A percentile compares a stretch with the other conserved stretches of the same genome.
Evolutionary conservation across 2,113 vertebrate species (phyloP).

Genomic region (Notechis scutatus): DNA sequence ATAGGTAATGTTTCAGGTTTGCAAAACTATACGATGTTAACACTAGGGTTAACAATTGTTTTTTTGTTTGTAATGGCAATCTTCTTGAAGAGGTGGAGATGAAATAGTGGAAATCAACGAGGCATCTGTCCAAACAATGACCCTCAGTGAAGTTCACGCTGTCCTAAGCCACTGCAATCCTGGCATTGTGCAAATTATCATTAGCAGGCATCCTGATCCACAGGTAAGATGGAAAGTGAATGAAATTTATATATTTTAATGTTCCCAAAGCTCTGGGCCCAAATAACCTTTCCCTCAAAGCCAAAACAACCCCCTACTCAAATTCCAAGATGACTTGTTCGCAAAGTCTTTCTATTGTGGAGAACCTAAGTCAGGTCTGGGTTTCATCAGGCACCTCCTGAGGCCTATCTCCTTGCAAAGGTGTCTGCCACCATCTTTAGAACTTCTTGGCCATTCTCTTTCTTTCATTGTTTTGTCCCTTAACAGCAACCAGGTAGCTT

Average conservation of each 20-base stretch:
- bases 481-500: neutral
- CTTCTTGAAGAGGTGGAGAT: slow-evolving; percentile 80
- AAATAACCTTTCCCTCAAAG: neutral
- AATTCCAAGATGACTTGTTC: neutral
- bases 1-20: neutral
- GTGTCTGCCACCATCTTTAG: neutral
- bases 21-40: neutral
- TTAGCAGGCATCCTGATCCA: slow-evolving; percentile 89
- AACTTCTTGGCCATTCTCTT: neutral
- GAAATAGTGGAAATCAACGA: slow-evolving; percentile 90
- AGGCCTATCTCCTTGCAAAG: neutral
- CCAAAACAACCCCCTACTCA: neutral
- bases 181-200: slow-evolving; percentile 82
- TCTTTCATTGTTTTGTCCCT: neutral
- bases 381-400: neutral
- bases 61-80: neutral
- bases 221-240: slow-evolving; percentile 70
- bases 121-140: slow-evolving; percentile 80
- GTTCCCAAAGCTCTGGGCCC: neutral
- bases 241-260: neutral
- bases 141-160: slow-evolving; percentile 85
- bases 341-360: neutral
- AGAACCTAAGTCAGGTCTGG: neutral
- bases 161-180: slow-evolving; percentile 85
- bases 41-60: neutral